Percentiles rank a stretch among this genome's conserved stretches.
Conservation (phyloP, 2,113 vertebrate species). For the Catharus minimus region DNA sequence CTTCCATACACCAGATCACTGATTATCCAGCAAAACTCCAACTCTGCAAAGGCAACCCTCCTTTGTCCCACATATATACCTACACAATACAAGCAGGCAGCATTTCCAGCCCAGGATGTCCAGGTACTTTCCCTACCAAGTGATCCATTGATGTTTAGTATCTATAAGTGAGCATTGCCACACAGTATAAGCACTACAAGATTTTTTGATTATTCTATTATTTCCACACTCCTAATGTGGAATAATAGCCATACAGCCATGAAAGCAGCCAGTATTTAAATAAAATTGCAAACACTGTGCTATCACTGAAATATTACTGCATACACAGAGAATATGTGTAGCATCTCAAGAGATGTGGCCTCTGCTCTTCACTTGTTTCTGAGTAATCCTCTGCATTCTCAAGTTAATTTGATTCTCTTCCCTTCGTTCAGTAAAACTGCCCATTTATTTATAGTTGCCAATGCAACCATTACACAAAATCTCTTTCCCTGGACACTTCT, state of each 20-base stretch:
- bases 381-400: neutral
- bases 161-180: neutral
- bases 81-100: neutral
- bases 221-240: neutral
- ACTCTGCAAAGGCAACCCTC: neutral
- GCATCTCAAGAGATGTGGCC: neutral
- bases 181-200: neutral
- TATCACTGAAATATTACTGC: neutral
- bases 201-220: neutral
- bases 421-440: neutral
- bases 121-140: neutral
- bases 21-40: neutral
- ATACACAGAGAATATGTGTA: neutral
- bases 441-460: neutral
- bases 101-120: neutral
- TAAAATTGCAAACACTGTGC: neutral
- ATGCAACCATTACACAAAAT: neutral
- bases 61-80: neutral
- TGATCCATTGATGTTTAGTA: neutral
- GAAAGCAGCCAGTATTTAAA: neutral
- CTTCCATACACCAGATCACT: slow-evolving; percentile 58
- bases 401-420: slow-evolving; percentile 13
- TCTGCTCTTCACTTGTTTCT: neutral
- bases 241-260: neutral
- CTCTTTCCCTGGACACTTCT: neutral